Percentiles rank a stretch among this genome's conserved stretches.
These are phyloP conservation scores for Parthenolecanium corni DNA, from an alignment of 2,888 invertebrate species.

Conservation along the genomic window DNA sequence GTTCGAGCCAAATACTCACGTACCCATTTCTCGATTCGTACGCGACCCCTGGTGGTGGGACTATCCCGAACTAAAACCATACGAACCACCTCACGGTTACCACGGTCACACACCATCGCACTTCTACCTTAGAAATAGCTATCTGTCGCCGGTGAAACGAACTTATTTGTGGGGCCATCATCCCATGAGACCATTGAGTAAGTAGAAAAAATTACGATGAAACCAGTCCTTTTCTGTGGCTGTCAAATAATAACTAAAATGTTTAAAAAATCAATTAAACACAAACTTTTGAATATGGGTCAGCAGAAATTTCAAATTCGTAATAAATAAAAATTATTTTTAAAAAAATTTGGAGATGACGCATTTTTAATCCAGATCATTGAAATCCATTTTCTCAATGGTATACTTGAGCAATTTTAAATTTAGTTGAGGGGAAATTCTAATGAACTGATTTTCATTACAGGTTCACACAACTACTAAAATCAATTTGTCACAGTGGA, in stretches of 20 bases:
- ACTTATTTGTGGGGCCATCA: constrained; percentile 84
- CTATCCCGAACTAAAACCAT: constrained; percentile 67
- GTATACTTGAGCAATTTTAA: too few species aligned
- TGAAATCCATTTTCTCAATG: too few species aligned
- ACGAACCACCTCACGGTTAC: constrained; percentile 47
- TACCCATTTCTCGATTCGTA: constrained; percentile 67
- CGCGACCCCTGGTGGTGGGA: constrained; percentile 82
- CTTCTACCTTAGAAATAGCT: constrained; percentile 72
- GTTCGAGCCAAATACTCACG: constrained; percentile 64
- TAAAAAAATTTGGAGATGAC: too few species aligned
- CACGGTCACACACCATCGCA: constrained; percentile 39
- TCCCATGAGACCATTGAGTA: constrained; percentile 81
- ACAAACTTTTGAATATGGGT: too few species aligned
- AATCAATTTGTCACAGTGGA: neutral
- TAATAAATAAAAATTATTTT: too few species aligned
- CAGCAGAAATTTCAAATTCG: too few species aligned
- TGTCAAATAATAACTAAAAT: too few species aligned
- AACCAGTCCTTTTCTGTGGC: too few species aligned
- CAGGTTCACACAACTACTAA: neutral
- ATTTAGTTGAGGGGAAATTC: too few species aligned
- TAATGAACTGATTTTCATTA: neutral
- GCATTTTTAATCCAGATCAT: too few species aligned
- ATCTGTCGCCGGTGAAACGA: constrained; percentile 81
- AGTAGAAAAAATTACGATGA: constrained; percentile 40
- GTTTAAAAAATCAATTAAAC: too few species aligned